Evolutionary conservation across 2,888 invertebrate species (phyloP), one percentile per base, ranked within the genome.

Genomic region (Protodeltote pygarga): DNA sequence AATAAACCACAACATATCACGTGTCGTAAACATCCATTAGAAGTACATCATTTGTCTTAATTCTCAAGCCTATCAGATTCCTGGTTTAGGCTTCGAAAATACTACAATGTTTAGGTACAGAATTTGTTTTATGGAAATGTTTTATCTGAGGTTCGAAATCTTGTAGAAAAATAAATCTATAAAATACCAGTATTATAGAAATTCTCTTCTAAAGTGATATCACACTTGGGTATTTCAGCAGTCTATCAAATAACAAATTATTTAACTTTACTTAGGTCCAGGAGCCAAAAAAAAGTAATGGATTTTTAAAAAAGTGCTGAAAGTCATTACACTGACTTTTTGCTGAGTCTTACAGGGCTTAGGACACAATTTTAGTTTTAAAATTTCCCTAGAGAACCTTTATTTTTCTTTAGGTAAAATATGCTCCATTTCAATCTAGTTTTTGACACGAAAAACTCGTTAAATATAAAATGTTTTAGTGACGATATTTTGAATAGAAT

Each of bases 351-450:
- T n/a, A n/a, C n/a, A n/a, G n/a, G n/a, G n/a, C 15, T 45, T 27
- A 25, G 23, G 13, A 6, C 21, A 19, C n/a, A 8, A 20, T 28
- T 38, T 20, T 16, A 17, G 4, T 52, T 40, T 33, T 44, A 28
- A 28, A 21, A 46, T 41, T 53, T 60, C 37, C 61, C 57, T 5
- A 2, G 53, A 14, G 60, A 1, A 13, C 19, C 11, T 19, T 52
- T 41, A 38, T 6, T 23, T 53, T 29, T 15, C 20, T 24, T 17
- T 25, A 40, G 45, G 45, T 60, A 25, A 60, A 41, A 59, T 19
- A 24, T 27, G 15, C n/a, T 40, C 3, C 29, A 46, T 60, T 41
- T 52, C 28, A 46, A 60, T 24, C 13, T 27, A 29, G 52, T 40
- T 35, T 17, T 11, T 19, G 25, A 32, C 14, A 28, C 6, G 8